A percentile compares a stretch with the other conserved stretches of the same genome.
These are phyloP conservation scores for Urocitellus parryii DNA, from an alignment of 2,113 vertebrate genomes.

Conservation along the genomic window DNA sequence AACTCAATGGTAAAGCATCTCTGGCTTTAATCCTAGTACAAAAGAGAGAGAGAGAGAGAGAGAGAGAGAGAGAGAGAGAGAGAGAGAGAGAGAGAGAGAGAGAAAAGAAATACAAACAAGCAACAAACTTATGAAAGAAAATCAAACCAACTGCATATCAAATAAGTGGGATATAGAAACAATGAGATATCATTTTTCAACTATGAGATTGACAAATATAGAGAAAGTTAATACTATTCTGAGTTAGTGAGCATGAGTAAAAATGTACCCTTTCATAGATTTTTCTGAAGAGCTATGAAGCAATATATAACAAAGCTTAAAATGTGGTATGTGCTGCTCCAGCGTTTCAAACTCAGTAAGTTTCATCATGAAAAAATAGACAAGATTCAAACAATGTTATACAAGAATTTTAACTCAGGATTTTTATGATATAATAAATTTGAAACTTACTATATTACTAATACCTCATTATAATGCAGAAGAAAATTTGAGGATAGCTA, in stretches of 20 bases:
- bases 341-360: neutral
- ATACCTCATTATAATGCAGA: neutral
- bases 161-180: neutral
- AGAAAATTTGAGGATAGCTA: constrained; percentile 17
- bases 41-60: neutral
- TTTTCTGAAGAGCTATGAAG: neutral
- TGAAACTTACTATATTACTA: neutral
- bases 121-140: neutral
- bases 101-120: neutral
- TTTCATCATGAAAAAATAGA: neutral
- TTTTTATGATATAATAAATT: neutral
- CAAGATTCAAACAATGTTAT: neutral
- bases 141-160: neutral
- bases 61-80: neutral
- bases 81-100: fast-evolving
- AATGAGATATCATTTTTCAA: neutral
- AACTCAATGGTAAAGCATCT: no score
- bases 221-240: neutral
- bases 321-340: neutral
- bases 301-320: neutral
- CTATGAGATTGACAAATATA: neutral
- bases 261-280: neutral
- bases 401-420: neutral
- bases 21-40: no score
- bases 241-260: neutral